phyloP scores from a whole-genome alignment of 92 coral and sea anemone genomes.

The Paramuricea clavata region DNA sequence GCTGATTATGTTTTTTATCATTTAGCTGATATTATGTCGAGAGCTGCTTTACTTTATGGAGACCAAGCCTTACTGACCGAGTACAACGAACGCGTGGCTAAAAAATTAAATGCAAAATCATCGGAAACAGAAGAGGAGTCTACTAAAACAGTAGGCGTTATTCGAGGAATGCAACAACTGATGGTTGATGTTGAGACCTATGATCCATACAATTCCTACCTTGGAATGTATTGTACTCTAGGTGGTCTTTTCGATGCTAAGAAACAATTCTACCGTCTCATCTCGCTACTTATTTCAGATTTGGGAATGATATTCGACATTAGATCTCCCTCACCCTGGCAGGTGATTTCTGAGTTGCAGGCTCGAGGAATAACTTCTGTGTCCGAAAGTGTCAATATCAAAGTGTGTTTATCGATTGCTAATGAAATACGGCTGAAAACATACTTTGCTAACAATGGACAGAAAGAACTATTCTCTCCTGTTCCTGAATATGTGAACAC shows the following conservation, averaged over 20 bases:
- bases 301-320: neutral
- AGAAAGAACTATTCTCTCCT: slow-evolving; percentile 1
- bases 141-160: neutral
- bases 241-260: slow-evolving; percentile 17
- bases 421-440: slow-evolving; percentile 20
- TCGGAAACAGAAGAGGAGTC: neutral
- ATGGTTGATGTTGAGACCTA: neutral
- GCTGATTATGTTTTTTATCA: neutral
- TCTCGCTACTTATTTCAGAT: slow-evolving; percentile 9
- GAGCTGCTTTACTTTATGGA: neutral
- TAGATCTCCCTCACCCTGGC: slow-evolving; percentile 18
- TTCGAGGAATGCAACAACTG: neutral
- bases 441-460: slow-evolving; percentile 8
- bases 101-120: slow-evolving; percentile 9
- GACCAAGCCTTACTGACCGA: neutral
- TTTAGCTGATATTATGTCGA: slow-evolving; percentile 5
- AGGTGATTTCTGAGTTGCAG: neutral
- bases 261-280: slow-evolving; percentile 21
- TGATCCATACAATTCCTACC: neutral
- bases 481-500: neutral
- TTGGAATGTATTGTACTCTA: neutral
- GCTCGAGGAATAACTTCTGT: neutral
- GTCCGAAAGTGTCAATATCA: neutral
- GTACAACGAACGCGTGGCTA: neutral
- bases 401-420: neutral